These are phyloP conservation scores for Apogon hyalosoma DNA, from an alignment of 2,797 vertebrate genomes.

Conservation along the genomic window DNA sequence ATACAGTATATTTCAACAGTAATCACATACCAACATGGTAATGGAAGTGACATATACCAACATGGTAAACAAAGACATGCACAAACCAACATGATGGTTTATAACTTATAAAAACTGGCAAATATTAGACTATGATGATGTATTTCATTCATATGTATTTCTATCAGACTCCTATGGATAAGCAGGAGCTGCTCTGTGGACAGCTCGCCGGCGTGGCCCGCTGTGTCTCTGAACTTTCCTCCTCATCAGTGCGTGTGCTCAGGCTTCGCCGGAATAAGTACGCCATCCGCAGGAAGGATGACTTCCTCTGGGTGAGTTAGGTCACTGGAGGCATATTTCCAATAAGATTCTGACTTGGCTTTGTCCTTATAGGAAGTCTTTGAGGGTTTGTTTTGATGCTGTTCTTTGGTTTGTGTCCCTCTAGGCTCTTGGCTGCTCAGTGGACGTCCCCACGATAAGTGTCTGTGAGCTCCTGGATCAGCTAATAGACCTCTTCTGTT, in stretches of 20 bases:
- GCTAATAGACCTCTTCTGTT: constrained; percentile 90
- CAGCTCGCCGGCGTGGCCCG: constrained; percentile 92
- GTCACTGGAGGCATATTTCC: background rate
- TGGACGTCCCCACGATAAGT: constrained; percentile 89
- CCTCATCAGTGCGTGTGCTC: constrained; percentile 83
- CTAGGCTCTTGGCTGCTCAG: constrained; percentile 90
- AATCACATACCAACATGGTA: too few species aligned
- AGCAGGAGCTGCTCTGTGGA: constrained; percentile 94
- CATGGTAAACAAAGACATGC: too few species aligned
- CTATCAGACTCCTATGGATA: constrained; percentile 88
- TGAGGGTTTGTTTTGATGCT: background rate
- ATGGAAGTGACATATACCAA: too few species aligned
- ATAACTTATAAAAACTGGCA: too few species aligned
- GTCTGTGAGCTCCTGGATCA: constrained; percentile 87
- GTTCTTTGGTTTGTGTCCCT: constrained; percentile 3
- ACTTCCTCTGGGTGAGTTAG: constrained; percentile 93
- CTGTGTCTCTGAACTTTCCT: constrained; percentile 90
- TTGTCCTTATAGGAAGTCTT: background rate
- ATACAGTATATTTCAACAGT: too few species aligned
- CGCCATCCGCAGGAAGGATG: constrained; percentile 85
- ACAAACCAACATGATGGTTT: too few species aligned
- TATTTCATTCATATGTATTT: background rate
- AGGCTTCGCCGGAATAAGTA: constrained; percentile 90
- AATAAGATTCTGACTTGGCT: background rate
- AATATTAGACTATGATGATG: background rate